A percentile compares a stretch with the other conserved stretches of the same genome.
Conservation (phyloP, 2,888 invertebrate genomes). For the Nomada goodeniana region DNA sequence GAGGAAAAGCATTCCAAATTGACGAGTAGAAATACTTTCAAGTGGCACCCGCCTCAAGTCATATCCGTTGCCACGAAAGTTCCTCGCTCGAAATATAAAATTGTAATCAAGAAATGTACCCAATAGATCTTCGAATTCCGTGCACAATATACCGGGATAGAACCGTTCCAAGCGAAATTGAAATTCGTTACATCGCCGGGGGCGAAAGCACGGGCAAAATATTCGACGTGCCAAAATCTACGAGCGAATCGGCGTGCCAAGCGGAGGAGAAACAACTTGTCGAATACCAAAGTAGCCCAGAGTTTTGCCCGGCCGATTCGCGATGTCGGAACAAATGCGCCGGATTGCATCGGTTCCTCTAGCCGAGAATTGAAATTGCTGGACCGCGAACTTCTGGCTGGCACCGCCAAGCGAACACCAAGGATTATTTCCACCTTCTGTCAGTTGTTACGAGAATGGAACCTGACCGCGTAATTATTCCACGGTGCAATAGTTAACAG, state of each 20-base stretch:
- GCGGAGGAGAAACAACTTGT: constrained; percentile 37
- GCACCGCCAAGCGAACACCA: constrained; percentile 12
- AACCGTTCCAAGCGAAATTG: constrained; percentile 28
- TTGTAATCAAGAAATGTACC: not conserved
- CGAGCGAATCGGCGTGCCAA: constrained; percentile 48
- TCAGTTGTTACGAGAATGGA: constrained; percentile 53
- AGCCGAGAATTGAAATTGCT: constrained; percentile 35
- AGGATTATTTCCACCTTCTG: constrained; percentile 44
- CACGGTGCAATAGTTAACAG: constrained; percentile 59
- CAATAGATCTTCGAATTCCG: not conserved
- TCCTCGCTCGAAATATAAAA: not conserved
- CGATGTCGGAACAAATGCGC: constrained; percentile 21
- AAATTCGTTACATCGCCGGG: constrained; percentile 40
- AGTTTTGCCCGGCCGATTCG: constrained; percentile 43
- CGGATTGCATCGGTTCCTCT: constrained; percentile 35
- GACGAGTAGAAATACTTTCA: too few relatives aligned
- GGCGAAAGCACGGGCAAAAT: constrained; percentile 14
- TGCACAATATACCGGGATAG: not conserved
- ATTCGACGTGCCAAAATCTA: constrained; percentile 51
- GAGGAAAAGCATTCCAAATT: too few relatives aligned
- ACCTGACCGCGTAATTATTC: constrained; percentile 56
- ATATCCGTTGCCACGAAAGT: too few relatives aligned
- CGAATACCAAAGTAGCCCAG: constrained; percentile 51
- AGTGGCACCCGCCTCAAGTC: too few relatives aligned
- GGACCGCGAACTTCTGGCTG: constrained; percentile 38